Evolutionary conservation across 64 coral and sea anemone species (phyloP).

Genomic region (Actinia tenebrosa): DNA sequence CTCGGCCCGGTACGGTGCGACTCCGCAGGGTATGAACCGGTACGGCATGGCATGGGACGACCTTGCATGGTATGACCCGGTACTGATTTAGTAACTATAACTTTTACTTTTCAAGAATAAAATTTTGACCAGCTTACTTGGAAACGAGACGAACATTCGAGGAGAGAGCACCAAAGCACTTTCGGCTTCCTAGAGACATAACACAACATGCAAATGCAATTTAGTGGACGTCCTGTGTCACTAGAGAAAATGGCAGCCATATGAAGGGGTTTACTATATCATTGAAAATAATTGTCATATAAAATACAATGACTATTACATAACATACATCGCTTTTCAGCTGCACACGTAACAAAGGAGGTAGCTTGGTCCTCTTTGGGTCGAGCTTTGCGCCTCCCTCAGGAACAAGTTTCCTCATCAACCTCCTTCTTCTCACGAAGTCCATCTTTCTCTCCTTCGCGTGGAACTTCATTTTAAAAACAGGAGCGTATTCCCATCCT

Average conservation of each 20-base stretch:
- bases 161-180: conserved; percentile 16
- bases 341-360: conserved; percentile 12
- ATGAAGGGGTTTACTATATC: too few relatives aligned
- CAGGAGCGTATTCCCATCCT: conserved; percentile 84
- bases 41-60: too few relatives aligned
- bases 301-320: too few relatives aligned
- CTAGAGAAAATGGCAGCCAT: neutral
- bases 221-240: neutral
- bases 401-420: conserved; percentile 62
- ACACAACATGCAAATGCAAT: neutral
- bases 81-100: too few relatives aligned
- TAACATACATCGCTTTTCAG: conserved; percentile 14
- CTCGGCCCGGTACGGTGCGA: too few relatives aligned
- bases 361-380: conserved; percentile 23
- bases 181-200: conserved; percentile 9
- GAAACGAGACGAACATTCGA: conserved; percentile 24
- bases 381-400: conserved; percentile 34
- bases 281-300: too few relatives aligned
- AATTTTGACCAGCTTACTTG: neutral
- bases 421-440: conserved; percentile 76
- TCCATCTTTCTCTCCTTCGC: conserved; percentile 82
- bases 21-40: too few relatives aligned
- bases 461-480: conserved; percentile 68
- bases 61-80: too few relatives aligned
- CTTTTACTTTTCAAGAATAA: neutral